phyloP scores from a whole-genome alignment of 1,140 invertebrate species.

The Heliothis subflexa region DNA sequence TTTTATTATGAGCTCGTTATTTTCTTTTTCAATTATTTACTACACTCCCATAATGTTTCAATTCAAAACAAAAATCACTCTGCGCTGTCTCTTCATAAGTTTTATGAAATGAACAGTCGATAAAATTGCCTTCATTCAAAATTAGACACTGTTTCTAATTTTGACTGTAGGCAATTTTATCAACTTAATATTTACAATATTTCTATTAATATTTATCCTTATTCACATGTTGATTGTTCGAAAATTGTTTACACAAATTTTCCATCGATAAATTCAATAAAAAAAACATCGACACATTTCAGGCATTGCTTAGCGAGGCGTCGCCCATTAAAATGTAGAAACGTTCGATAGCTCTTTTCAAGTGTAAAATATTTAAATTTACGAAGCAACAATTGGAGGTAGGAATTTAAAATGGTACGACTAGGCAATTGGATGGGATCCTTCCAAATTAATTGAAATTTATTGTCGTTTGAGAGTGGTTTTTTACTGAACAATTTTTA shows the following conservation, averaged over 20 bases:
- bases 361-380: conserved; percentile 83
- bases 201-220: not conserved
- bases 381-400: conserved; percentile 70
- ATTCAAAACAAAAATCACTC: too few relatives aligned
- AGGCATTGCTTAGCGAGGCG: conserved; percentile 16
- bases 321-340: conserved; percentile 75
- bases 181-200: not conserved
- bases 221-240: not conserved
- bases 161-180: too few relatives aligned
- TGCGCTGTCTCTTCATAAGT: too few relatives aligned
- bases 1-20: not conserved
- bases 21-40: not conserved
- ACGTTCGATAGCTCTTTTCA: conserved; percentile 73
- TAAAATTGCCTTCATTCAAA: not conserved
- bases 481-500: conserved; percentile 7
- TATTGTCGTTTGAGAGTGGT: conserved; percentile 56
- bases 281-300: conserved; percentile 38
- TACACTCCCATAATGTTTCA: too few relatives aligned
- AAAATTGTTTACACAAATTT: conserved; percentile 20
- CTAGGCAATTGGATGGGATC: conserved; percentile 51
- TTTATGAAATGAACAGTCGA: not conserved
- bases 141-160: not conserved
- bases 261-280: conserved; percentile 16
- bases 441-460: conserved; percentile 71
- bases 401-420: conserved; percentile 60